Base-by-base conservation (phyloP, 2,888 invertebrate genomes). In the Hirtodrosophila confusa region DNA sequence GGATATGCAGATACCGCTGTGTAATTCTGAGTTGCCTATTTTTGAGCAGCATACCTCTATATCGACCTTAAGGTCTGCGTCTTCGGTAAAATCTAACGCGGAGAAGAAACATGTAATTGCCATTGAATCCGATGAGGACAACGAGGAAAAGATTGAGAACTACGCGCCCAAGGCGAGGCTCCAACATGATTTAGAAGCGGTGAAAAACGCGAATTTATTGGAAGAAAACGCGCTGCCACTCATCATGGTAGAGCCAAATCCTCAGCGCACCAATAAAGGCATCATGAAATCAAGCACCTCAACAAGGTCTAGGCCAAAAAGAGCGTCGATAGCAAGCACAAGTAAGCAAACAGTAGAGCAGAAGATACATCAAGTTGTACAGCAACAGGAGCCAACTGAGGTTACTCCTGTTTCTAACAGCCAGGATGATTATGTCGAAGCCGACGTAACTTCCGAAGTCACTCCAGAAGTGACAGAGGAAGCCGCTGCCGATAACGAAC, bases 201-300 rank as follows among this genome's bases (percentile, higher is more conserved):
- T 11, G 1, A 4, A 9, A 9, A 4, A 4, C 1, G 27, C 27
- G 11, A 23, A 12, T 12, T 27, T 12, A 12, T 2, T 10, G 3
- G 0, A 7, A 5, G 5, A 8, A 2, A 45, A 35, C 33, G 10
- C 17, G 10, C 11, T 41, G 11, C 75, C 68, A 3, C 44, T 67
- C 1, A 47, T 74, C 0, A 29, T 58, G 49, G 53, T 74, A 7
- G 40, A 58, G 7, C 24, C 69, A 1, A 45, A 11, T 3, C 3
- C 3, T 2, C 51, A 45, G 7, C 5, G n/a, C 1, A 0, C 7
- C 7, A 31, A 31, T 1, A 8, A 3, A 27, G 4, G 8, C 0
- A 9, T 2, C 5, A 29, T 0, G 6, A 7, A 27, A n/a, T 11
- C 17, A 17, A 12, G 4, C 27, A 9, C 6, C 9, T 27, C 4